A percentile compares a stretch with the other conserved stretches of the same genome.
Conservation (phyloP, 2,888 invertebrate species). For the Ephialtes manifestator region DNA sequence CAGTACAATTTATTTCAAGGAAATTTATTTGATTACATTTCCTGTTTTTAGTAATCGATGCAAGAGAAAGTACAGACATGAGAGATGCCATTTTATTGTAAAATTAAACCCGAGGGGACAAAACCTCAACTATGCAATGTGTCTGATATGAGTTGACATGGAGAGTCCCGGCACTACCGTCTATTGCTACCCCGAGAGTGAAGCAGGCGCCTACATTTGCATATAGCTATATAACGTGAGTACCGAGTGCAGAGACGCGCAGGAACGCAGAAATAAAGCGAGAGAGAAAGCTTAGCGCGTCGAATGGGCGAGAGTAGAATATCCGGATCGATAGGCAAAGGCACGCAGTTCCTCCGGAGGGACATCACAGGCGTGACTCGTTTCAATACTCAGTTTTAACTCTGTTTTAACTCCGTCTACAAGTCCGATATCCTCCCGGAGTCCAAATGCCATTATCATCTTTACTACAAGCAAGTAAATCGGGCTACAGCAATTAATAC, state of each 20-base stretch:
- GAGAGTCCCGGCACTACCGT: background rate
- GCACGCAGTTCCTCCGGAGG: slow-evolving; percentile 62
- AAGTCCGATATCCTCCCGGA: background rate
- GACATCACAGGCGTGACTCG: slow-evolving; percentile 44
- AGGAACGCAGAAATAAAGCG: slow-evolving; percentile 28
- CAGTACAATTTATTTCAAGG: background rate
- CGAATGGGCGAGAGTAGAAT: slow-evolving; percentile 26
- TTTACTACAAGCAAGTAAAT: background rate
- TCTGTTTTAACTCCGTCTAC: no score
- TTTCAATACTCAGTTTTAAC: slow-evolving; percentile 12
- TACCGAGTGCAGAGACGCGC: slow-evolving; percentile 8
- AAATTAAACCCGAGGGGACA: background rate
- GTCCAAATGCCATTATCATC: background rate
- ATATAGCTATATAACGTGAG: slow-evolving; percentile 15
- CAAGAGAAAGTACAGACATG: background rate
- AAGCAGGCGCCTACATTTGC: slow-evolving; percentile 7
- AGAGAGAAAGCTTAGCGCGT: slow-evolving; percentile 3
- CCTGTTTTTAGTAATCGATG: background rate
- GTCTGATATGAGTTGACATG: slow-evolving; percentile 20
- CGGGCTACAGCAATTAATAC: background rate
- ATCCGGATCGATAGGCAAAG: slow-evolving; percentile 60
- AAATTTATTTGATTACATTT: background rate
- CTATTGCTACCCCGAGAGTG: background rate
- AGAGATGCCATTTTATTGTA: background rate
- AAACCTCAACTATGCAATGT: slow-evolving; percentile 24